Evolutionary conservation across 2,113 vertebrate species (phyloP), one percentile per base, ranked within the genome.

Genomic region (Onychostruthus taczanowskii): DNA sequence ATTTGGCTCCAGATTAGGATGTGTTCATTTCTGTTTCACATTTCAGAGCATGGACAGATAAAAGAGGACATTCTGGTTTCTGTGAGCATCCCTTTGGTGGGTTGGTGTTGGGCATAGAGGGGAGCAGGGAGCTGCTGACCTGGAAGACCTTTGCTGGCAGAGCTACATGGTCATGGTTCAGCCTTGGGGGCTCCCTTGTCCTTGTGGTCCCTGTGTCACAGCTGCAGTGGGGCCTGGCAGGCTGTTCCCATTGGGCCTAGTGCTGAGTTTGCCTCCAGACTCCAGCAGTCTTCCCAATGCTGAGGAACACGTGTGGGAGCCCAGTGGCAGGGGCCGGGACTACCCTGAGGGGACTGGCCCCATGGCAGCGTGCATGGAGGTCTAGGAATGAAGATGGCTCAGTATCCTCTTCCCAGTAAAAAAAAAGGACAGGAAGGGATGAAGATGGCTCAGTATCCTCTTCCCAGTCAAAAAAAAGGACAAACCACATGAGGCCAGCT

Each of bases 351-450:
- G 13, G 8, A 12, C 33, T 76, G 44, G 30, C 7, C 17, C 53
- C 9, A 0, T 52, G 69, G 13, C 22, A 67, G 7, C 1, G 0
- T 64, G 43, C 14, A 2, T 24, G 53, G 17, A 20, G 7, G 13
- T 50, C 21, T 49, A 19, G 21, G 19, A 59, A 58, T 63, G 10
- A 64, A 58, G 37, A 22, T 86, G 64, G 41, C 47, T 85, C 26
- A 39, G 22, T 4, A 1, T 74, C 37, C 16, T 81, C n/a, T n/a
- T n/a, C n/a, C n/a, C n/a, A n/a, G n/a, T n/a, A n/a, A n/a, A n/a
- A n/a, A n/a, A n/a, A n/a, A n/a, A 31, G 26, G 5, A 14, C 12
- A 4, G n/a, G 37, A 37, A 19, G 21, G 19, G 55, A 37, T 37
- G 37, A 37, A 37, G 37, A 37, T 37, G 37, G 37, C 37, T 37